Evolutionary conservation across 2,888 invertebrate genomes (phyloP).

Genomic region (Neoaliturus tenellus): DNA sequence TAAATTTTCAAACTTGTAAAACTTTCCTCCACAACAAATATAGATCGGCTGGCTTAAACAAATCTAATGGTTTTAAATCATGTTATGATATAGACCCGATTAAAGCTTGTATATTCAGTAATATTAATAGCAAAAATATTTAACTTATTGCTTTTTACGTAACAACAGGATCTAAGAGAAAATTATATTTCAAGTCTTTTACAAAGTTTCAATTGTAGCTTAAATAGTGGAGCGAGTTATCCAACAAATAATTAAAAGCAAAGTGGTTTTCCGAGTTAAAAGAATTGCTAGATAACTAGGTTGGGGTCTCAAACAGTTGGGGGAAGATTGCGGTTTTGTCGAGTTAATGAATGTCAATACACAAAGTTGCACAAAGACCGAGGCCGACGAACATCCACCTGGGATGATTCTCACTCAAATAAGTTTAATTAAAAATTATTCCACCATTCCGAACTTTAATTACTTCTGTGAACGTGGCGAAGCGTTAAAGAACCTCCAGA

Average conservation of each 20-base stretch:
- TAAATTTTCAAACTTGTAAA: too few relatives aligned
- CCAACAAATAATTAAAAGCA: not conserved
- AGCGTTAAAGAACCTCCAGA: slow-evolving; percentile 6
- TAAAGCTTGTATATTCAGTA: too few relatives aligned
- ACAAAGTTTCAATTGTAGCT: too few relatives aligned
- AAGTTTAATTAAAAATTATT: slow-evolving; percentile 52
- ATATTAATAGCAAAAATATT: too few relatives aligned
- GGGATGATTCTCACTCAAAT: slow-evolving; percentile 26
- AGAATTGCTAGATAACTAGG: not conserved
- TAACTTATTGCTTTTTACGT: too few relatives aligned
- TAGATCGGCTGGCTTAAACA: too few relatives aligned
- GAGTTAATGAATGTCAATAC: slow-evolving; percentile 25
- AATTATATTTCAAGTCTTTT: too few relatives aligned
- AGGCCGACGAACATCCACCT: not conserved
- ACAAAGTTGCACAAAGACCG: not conserved
- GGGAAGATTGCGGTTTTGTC: not conserved
- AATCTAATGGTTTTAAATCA: too few relatives aligned
- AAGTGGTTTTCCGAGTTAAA: not conserved
- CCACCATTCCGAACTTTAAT: slow-evolving; percentile 48
- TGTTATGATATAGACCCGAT: too few relatives aligned
- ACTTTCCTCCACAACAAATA: too few relatives aligned
- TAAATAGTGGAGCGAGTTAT: too few relatives aligned
- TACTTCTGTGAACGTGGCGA: slow-evolving; percentile 40
- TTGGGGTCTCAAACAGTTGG: not conserved
- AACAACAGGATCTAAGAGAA: too few relatives aligned